Conservation (phyloP, 2,888 invertebrate species). For the Cyclophora punctaria region DNA sequence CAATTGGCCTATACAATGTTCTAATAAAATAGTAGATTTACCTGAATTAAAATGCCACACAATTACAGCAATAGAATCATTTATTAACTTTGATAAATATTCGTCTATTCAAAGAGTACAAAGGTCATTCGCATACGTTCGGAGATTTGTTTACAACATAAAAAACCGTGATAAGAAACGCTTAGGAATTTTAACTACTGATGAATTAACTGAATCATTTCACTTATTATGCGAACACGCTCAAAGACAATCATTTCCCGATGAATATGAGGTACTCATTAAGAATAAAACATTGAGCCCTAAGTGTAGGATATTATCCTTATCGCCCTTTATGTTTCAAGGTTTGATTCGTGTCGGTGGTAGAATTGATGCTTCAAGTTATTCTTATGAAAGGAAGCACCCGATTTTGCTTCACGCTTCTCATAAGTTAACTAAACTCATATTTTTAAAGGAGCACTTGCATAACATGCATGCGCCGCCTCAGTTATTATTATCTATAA, state of each 20-base stretch:
- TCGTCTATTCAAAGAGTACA: constrained; percentile 11
- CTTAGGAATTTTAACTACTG: constrained; percentile 3
- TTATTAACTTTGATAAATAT: constrained; percentile 12
- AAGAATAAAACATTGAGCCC: constrained; percentile 8
- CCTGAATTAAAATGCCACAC: constrained; percentile 12
- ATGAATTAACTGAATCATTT: constrained; percentile 16
- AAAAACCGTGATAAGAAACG: constrained; percentile 9
- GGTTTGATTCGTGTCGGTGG: constrained; percentile 19
- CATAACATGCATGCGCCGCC: constrained; percentile 20
- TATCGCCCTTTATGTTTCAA: constrained; percentile 15
- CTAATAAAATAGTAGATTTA: not conserved
- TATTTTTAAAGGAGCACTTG: too few species aligned
- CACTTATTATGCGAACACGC: constrained; percentile 5
- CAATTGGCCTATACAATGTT: constrained; percentile 7
- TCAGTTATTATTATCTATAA: constrained; percentile 13
- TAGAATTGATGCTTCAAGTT: too few species aligned
- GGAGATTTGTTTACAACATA: constrained; percentile 13
- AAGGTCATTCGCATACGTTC: constrained; percentile 11
- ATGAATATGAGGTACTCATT: constrained; percentile 14
- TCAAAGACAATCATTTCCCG: constrained; percentile 17
- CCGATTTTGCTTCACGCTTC: constrained; percentile 12
- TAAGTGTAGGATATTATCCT: constrained; percentile 16
- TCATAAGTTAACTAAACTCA: too few species aligned
- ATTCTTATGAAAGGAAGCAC: too few species aligned
- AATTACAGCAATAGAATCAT: not conserved